Conservation (phyloP, 2,113 vertebrate genomes). For the Salminus brasiliensis region DNA sequence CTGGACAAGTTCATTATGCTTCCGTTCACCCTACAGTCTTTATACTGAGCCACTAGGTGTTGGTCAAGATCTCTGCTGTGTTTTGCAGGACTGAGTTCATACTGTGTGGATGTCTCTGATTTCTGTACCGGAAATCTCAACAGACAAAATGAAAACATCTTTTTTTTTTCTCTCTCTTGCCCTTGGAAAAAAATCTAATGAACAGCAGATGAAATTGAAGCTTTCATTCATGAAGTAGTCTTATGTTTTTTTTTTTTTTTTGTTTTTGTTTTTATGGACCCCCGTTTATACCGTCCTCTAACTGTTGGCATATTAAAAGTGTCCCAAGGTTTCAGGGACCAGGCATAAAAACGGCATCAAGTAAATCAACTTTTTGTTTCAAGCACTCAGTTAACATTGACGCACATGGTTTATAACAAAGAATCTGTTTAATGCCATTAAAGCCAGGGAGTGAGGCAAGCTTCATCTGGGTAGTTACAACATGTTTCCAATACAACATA, state of each 20-base stretch:
- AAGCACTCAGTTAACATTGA: neutral
- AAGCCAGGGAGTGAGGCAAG: neutral
- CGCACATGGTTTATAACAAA: constrained; percentile 19
- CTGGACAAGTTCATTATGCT: constrained; percentile 43
- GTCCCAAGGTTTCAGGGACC: constrained; percentile 73
- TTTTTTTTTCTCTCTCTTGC: constrained; percentile 62
- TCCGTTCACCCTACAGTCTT: constrained; percentile 43
- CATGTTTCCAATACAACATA: neutral
- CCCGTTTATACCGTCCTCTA: constrained; percentile 57
- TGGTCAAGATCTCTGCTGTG: constrained; percentile 10
- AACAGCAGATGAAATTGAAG: constrained; percentile 65
- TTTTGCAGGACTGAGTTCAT: constrained; percentile 19
- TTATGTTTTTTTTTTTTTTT: constrained; percentile 15
- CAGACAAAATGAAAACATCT: constrained; percentile 40
- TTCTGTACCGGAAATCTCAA: constrained; percentile 6
- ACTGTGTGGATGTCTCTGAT: constrained; percentile 1
- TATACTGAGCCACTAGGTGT: constrained; percentile 39
- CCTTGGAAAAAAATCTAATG: constrained; percentile 65
- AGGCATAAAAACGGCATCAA: constrained; percentile 66
- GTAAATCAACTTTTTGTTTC: constrained; percentile 57
- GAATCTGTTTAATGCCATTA: constrained; percentile 33
- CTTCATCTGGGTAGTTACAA: constrained; percentile 2
- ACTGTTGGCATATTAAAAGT: constrained; percentile 65
- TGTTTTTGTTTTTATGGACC: constrained; percentile 49
- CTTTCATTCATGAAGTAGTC: constrained; percentile 66